These are phyloP conservation scores for Xiphophorus hellerii DNA, from an alignment of 2,113 vertebrate genomes.

Conservation along the genomic window DNA sequence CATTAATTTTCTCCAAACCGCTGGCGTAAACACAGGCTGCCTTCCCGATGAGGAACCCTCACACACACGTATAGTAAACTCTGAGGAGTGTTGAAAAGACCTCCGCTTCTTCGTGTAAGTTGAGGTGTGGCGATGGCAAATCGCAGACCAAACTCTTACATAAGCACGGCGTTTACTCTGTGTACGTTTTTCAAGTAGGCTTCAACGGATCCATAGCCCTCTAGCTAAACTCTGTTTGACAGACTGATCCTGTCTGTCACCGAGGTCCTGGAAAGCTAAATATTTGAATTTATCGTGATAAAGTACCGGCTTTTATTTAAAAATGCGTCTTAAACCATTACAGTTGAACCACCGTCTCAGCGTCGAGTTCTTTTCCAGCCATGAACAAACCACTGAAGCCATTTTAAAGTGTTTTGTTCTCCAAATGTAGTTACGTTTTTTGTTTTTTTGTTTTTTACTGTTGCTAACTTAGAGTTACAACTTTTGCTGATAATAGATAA, in stretches of 20 bases:
- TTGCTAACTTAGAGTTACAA: background rate
- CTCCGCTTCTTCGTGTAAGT: conserved; percentile 1
- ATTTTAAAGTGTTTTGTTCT: background rate
- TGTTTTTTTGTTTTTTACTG: too few species aligned
- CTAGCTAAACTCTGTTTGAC: conserved; percentile 31
- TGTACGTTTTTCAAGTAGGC: conserved; percentile 18
- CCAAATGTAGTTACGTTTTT: background rate
- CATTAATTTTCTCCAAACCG: conserved; percentile 25
- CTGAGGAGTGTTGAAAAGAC: conserved; percentile 22
- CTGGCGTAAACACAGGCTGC: conserved; percentile 33
- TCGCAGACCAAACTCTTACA: conserved; percentile 42
- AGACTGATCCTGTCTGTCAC: conserved; percentile 43
- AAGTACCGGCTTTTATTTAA: conserved; percentile 71
- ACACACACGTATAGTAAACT: background rate
- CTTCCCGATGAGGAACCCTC: conserved; percentile 22
- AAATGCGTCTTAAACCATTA: conserved; percentile 60
- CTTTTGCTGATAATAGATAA: background rate
- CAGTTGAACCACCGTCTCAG: conserved; percentile 20
- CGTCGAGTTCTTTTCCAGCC: background rate
- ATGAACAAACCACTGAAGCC: background rate
- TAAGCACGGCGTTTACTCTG: conserved; percentile 6
- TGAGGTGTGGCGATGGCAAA: conserved; percentile 41
- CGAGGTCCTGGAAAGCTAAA: conserved; percentile 66
- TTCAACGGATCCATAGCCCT: conserved; percentile 15
- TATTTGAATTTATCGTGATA: conserved; percentile 75